Conservation (phyloP, 37 sponge, comb jelly and placozoan species). For the Hexactinellida sp. region DNA sequence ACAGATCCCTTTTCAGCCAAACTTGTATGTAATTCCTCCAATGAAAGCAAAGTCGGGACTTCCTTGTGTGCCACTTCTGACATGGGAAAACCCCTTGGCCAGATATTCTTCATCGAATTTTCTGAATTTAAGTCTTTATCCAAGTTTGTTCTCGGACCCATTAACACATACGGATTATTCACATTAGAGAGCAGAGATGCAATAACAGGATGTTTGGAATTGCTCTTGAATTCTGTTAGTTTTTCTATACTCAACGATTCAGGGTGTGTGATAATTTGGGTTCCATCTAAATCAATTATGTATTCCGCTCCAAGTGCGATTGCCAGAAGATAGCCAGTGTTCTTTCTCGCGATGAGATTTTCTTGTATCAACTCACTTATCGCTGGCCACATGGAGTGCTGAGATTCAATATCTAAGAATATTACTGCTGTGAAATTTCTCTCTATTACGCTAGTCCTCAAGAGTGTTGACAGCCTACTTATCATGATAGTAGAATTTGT, state of each 20-base stretch:
- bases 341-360: neutral
- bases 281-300: neutral
- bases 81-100: neutral
- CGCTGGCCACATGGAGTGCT: neutral
- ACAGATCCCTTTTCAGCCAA: neutral
- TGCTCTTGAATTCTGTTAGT: neutral
- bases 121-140: neutral
- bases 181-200: neutral
- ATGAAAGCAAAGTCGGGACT: neutral
- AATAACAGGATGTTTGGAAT: neutral
- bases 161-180: neutral
- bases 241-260: neutral
- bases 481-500: neutral
- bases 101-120: neutral
- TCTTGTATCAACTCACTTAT: neutral
- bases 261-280: neutral
- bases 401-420: neutral
- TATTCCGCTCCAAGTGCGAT: neutral
- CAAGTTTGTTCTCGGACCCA: neutral
- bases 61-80: neutral
- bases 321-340: neutral
- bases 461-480: neutral
- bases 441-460: neutral
- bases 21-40: neutral
- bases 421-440: neutral